Percentiles rank a stretch among this genome's conserved stretches.
Evolutionary conservation across 2,113 vertebrate species (phyloP).

Genomic region (Pelecanoides urinatrix): DNA sequence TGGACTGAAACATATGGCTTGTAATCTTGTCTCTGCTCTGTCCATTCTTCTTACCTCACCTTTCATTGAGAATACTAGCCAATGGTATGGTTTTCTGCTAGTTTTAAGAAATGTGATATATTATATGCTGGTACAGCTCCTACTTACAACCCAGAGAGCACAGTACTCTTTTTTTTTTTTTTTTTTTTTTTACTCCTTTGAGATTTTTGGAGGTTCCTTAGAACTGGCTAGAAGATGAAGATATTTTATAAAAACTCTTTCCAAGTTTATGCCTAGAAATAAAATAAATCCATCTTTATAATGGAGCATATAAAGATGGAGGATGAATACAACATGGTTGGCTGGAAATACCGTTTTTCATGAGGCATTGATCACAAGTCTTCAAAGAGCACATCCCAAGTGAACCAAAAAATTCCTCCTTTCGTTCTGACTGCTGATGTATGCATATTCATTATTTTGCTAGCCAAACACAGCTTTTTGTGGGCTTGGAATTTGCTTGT

Average conservation of each 20-base stretch:
- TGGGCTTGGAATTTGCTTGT: neutral
- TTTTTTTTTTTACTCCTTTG: neutral
- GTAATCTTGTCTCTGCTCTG: neutral
- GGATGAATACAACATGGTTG: neutral
- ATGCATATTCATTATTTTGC: neutral
- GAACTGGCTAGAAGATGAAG: neutral
- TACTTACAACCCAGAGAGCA: neutral
- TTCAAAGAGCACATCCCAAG: constrained; percentile 1
- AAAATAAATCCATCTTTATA: neutral
- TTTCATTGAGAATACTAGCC: neutral
- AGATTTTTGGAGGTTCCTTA: neutral
- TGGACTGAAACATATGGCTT: neutral
- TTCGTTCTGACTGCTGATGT: neutral
- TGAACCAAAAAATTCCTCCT: neutral
- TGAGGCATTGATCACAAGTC: neutral
- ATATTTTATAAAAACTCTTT: neutral
- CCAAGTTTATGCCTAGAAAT: neutral
- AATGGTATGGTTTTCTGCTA: neutral
- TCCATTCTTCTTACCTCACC: neutral
- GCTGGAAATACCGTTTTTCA: neutral
- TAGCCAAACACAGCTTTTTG: neutral
- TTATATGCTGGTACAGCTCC: neutral
- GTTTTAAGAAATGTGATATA: neutral
- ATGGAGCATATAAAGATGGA: neutral
- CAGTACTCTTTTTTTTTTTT: neutral